Evolutionary conservation across 2,113 vertebrate genomes (phyloP).

Genomic region (rabbit (Oryctolagus cuniculus)): DNA sequence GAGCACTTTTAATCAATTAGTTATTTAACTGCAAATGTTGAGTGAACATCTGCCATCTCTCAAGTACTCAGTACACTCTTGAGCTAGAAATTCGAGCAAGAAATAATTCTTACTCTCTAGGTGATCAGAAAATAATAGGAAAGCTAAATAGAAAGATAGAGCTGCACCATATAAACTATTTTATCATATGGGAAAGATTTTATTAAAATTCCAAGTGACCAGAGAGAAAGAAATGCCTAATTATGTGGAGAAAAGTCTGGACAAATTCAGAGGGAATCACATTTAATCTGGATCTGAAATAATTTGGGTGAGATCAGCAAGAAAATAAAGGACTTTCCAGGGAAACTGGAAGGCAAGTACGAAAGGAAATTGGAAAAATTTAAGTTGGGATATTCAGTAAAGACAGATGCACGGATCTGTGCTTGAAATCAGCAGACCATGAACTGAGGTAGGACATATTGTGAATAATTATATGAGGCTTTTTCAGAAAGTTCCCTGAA

Average conservation of each 20-base stretch:
- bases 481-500: too few relatives aligned
- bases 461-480: too few relatives aligned
- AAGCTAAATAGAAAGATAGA: not conserved
- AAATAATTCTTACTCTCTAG: conserved; percentile 3
- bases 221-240: not conserved
- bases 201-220: not conserved
- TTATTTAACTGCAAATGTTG: conserved; percentile 35
- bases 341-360: not conserved
- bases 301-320: not conserved
- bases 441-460: not conserved
- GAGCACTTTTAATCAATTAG: conserved; percentile 43
- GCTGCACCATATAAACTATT: not conserved
- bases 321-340: not conserved
- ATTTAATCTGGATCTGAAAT: not conserved
- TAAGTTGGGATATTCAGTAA: not conserved
- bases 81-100: not conserved
- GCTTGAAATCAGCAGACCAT: not conserved
- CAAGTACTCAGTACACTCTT: not conserved
- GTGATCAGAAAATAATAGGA: not conserved
- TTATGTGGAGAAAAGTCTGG: not conserved
- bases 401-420: not conserved
- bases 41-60: conserved; percentile 46
- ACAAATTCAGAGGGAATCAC: not conserved
- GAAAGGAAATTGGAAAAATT: not conserved
- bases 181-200: not conserved